phyloP scores from a whole-genome alignment of 1,140 invertebrate genomes.

The Sinonovacula constricta region DNA sequence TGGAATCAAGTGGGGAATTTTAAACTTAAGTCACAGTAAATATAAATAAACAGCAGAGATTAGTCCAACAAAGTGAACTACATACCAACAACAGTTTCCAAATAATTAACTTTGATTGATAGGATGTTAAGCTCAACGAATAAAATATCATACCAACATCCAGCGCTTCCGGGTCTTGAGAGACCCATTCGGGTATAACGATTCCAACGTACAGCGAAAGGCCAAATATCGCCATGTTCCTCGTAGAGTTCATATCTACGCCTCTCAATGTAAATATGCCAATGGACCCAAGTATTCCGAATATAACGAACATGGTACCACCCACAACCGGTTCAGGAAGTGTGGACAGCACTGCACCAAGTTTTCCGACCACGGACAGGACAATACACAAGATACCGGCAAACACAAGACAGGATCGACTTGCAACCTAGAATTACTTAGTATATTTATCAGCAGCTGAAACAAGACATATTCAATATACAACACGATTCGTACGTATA shows the following conservation, averaged over 20 bases:
- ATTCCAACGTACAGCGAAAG: constrained; percentile 91
- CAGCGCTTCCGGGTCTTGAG: constrained; percentile 82
- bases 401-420: constrained; percentile 81
- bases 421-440: constrained; percentile 61
- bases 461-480: neutral
- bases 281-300: constrained; percentile 79
- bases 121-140: too few relatives aligned
- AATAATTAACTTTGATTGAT: neutral
- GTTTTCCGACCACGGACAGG: constrained; percentile 85
- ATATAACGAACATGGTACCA: constrained; percentile 92
- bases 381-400: constrained; percentile 87
- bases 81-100: neutral
- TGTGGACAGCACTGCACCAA: constrained; percentile 90
- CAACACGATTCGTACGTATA: too few relatives aligned
- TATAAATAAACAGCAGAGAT: neutral
- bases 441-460: neutral
- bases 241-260: constrained; percentile 88
- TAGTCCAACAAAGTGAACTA: neutral
- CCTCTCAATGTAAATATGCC: constrained; percentile 87
- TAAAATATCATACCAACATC: constrained; percentile 81
- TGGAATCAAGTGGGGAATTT: too few relatives aligned
- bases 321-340: constrained; percentile 92
- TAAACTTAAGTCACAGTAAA: too few relatives aligned
- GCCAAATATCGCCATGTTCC: constrained; percentile 91
- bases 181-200: constrained; percentile 85